A percentile compares a stretch with the other conserved stretches of the same genome.
Conservation (phyloP, 1,140 invertebrate species). For the Phymorhynchus buccinoides region DNA sequence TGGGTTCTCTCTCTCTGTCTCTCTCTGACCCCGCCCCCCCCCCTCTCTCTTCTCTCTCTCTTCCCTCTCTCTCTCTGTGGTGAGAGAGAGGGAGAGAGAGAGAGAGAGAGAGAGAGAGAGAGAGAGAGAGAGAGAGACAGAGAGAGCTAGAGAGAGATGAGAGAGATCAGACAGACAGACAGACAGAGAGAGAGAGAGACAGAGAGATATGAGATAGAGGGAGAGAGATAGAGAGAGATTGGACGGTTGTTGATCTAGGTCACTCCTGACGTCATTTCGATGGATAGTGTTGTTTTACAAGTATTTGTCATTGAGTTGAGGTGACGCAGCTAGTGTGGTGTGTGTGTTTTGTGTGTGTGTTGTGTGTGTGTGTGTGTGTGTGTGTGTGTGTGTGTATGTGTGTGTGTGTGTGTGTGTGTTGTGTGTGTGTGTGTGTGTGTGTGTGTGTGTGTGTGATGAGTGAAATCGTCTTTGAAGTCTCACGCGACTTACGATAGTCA, state of each 20-base stretch:
- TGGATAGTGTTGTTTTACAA: neutral
- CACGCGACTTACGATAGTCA: no score
- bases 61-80: neutral
- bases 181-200: neutral
- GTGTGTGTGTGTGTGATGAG: no score
- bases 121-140: neutral
- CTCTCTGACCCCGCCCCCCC: no score
- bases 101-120: neutral
- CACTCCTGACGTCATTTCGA: neutral
- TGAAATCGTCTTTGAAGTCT: no score
- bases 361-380: constrained; percentile 1
- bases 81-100: neutral
- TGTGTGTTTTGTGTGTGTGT: constrained; percentile 18
- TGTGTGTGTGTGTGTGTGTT: neutral
- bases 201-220: neutral
- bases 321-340: neutral
- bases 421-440: no score
- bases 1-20: no score
- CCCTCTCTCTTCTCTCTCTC: no score
- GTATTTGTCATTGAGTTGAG: neutral
- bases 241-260: neutral
- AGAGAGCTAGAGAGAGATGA: neutral
- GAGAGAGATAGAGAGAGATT: neutral
- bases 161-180: neutral
- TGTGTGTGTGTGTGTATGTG: neutral